phyloP scores from a whole-genome alignment of 2,113 vertebrate species.

The Piliocolobus tephrosceles region DNA sequence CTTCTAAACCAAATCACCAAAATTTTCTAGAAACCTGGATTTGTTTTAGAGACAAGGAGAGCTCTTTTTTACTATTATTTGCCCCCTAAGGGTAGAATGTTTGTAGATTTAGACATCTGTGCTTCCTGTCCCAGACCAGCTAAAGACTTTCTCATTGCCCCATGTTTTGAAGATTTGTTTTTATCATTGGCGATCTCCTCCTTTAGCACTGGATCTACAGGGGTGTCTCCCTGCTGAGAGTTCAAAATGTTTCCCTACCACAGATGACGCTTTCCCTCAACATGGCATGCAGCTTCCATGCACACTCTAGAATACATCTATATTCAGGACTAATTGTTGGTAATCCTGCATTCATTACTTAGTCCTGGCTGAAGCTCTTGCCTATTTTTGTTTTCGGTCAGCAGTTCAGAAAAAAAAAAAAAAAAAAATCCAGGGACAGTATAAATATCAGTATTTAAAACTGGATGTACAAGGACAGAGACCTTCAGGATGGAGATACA shows the following conservation, averaged over 20 bases:
- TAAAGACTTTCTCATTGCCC: not conserved
- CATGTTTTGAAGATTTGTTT: slow-evolving; percentile 38
- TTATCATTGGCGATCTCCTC: not conserved
- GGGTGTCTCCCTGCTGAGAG: not conserved
- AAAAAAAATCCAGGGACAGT: not conserved
- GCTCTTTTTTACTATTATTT: not conserved
- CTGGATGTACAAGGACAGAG: not conserved
- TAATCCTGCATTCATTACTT: not conserved
- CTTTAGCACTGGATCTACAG: not conserved
- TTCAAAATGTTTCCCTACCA: slow-evolving; percentile 10
- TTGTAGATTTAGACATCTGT: slow-evolving; percentile 63
- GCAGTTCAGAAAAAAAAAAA: slow-evolving; percentile 19
- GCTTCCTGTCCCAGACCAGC: slow-evolving; percentile 28
- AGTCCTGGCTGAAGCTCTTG: not conserved
- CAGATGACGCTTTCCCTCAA: not conserved
- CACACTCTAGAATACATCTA: not conserved
- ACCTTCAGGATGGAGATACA: not conserved
- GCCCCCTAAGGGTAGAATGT: not conserved
- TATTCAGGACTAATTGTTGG: not conserved
- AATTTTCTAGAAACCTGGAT: not conserved
- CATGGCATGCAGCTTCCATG: not conserved
- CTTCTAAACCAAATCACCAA: not conserved
- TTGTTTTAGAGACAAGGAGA: not conserved
- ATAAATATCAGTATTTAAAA: not conserved
- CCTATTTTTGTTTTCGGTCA: not conserved